Evolutionary conservation across 2,888 invertebrate genomes (phyloP), one percentile per base, ranked within the genome.

Genomic region (Philereme vetulata): DNA sequence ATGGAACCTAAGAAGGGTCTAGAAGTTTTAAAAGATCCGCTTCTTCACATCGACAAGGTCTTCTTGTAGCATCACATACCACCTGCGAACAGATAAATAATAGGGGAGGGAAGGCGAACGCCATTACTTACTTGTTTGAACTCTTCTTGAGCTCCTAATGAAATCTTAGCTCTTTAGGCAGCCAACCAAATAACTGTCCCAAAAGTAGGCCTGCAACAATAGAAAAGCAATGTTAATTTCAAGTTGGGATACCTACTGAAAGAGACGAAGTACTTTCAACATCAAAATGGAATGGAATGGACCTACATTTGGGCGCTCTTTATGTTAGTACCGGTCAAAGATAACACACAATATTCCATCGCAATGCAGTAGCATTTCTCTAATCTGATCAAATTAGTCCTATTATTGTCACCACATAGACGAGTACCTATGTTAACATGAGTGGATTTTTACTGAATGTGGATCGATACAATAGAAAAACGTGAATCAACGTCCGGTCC

Each of bases 151-250:
- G 90, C 82, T 82, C 90, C 87, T 84, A 85, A 74, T 81, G 92
- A 89, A 92, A 92, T 92, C 80, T 83, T 91, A 87, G 79, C 77
- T 80, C 84, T 88, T 85, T 92, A 92, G 82, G 88, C 91, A 78
- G 82, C 87, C 72, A 82, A 80, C 79, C 86, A 86, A 85, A 65
- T 70, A 84, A 86, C 68, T 77, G 76, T 86, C 73, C 75, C 81
- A 73, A 85, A 73, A 79, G 88, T 84, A 86, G 84, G 85, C 92
- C 92, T 92, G 86, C 0, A 90, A 92, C 89, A 90, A 92, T 56
- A 43, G 60, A 57, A 54, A 57, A 38, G 8, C 38, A 38, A 47
- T 44, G 5, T 10, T 21, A 44, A n/a, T n/a, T 40, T n/a, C 4
- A 42, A 35, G 33, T 34, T 46, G 8, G 10, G 8, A 21, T 45